phyloP scores from a whole-genome alignment of 2,888 invertebrate genomes.

The Crepidodera aurea region DNA sequence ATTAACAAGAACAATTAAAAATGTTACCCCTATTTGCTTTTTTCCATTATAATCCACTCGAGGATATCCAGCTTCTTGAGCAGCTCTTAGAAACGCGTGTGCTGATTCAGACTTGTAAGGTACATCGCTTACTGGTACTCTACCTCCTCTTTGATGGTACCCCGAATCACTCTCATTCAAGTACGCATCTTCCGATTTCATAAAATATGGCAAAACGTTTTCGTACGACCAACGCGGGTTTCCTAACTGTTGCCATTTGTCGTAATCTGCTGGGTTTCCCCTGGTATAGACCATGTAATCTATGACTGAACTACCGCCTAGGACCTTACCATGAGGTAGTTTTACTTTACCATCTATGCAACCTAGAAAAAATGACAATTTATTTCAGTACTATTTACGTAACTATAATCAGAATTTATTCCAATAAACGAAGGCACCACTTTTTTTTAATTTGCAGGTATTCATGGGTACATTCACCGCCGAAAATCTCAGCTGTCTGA shows the following conservation, averaged over 20 bases:
- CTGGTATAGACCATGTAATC: constrained; percentile 68
- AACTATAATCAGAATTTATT: too few relatives aligned
- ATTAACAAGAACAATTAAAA: too few relatives aligned
- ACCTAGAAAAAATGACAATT: too few relatives aligned
- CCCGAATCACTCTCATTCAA: constrained; percentile 48
- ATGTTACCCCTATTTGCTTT: constrained; percentile 68
- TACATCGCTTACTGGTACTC: constrained; percentile 57
- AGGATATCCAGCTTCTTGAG: constrained; percentile 71
- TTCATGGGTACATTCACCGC: too few relatives aligned
- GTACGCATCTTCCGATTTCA: constrained; percentile 57
- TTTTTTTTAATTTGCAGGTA: too few relatives aligned
- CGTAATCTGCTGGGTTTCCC: constrained; percentile 74
- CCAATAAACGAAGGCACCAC: too few relatives aligned
- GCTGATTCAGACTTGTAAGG: constrained; percentile 61
- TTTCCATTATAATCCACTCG: constrained; percentile 76
- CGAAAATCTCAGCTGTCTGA: too few relatives aligned
- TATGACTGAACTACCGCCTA: constrained; percentile 64
- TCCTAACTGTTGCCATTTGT: constrained; percentile 69
- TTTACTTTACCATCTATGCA: constrained; percentile 58
- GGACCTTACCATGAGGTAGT: constrained; percentile 66
- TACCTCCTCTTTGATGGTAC: constrained; percentile 59
- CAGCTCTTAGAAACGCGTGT: constrained; percentile 69
- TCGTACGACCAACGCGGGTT: constrained; percentile 66
- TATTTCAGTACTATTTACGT: too few relatives aligned
- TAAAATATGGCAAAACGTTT: constrained; percentile 61